These are phyloP conservation scores for Trialeurodes vaporariorum DNA, from an alignment of 1,140 invertebrate genomes.

Conservation along the genomic window DNA sequence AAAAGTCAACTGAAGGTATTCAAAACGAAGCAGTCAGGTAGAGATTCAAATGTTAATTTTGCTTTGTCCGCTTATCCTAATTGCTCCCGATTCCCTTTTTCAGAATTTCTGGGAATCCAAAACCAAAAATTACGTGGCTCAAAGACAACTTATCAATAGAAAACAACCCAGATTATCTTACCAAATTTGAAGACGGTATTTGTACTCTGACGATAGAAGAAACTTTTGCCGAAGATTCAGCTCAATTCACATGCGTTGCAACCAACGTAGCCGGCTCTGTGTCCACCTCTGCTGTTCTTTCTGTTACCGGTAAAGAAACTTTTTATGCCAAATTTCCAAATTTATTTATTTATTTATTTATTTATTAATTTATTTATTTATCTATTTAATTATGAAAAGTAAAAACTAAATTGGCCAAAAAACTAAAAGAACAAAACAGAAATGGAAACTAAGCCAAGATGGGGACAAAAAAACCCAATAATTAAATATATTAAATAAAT, in stretches of 20 bases:
- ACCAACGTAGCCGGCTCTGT: slow-evolving; percentile 52
- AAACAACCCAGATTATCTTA: slow-evolving; percentile 55
- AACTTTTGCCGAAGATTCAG: slow-evolving; percentile 71
- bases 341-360: too few relatives aligned
- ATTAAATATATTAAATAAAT: too few relatives aligned
- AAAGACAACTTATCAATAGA: slow-evolving; percentile 56
- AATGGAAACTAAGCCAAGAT: background rate
- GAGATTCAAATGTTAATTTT: too few relatives aligned
- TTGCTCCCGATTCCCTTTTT: too few relatives aligned
- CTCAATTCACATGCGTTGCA: slow-evolving; percentile 59
- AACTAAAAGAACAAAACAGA: background rate
- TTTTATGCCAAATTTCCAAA: background rate
- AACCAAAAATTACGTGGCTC: slow-evolving; percentile 51
- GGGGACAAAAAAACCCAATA: too few relatives aligned
- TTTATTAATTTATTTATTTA: too few relatives aligned
- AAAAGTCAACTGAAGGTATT: background rate
- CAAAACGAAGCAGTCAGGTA: too few relatives aligned
- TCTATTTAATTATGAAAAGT: too few relatives aligned
- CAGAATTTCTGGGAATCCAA: slow-evolving; percentile 41
- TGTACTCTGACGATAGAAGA: slow-evolving; percentile 61
- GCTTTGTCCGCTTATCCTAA: too few relatives aligned
- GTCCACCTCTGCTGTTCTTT: slow-evolving; percentile 59
- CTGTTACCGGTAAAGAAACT: slow-evolving; percentile 50
- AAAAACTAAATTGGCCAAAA: too few relatives aligned
- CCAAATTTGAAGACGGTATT: slow-evolving; percentile 40